Base-by-base conservation (phyloP, 2,113 vertebrate genomes). In the Peromyscus maniculatus region DNA sequence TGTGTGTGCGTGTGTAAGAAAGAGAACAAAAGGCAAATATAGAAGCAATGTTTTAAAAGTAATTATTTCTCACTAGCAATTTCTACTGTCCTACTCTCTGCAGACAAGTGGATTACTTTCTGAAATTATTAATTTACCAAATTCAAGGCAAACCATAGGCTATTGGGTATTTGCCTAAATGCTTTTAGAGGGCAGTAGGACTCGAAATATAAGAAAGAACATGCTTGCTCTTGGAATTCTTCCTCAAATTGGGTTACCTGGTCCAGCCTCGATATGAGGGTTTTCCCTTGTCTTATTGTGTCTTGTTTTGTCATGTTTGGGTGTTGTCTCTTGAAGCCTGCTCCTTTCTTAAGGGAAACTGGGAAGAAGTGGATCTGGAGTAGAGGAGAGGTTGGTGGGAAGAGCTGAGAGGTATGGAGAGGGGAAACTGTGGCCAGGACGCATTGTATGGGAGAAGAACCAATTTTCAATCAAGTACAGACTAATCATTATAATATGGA, bases 51-150 rank as follows among this genome's bases (percentile, higher is more conserved):
- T 15, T 95, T 96, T 77, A 75, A 94, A 96, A 62, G 49, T 91
- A 75, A 96, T 94, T 71, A 66, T 89, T 33, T 75, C 52, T 79
- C 64, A 87, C 89, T 95, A 91, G n/a, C 64, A 92, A 78, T 89
- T 59, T 96, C 7, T 89, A 49, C 67, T 91, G 12, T 4, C 89
- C 69, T 95, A 87, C 5, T 83, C 72, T 94, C 84, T 57, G 77
- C 22, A 52, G 89, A 91, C 21, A 89, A 67, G 69, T 64, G 39
- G 89, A 87, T 92, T 88, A 77, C 10, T 86, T 21, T 88, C 72
- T 93, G 24, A 93, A 95, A 80, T 91, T 77, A 69, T 77, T 95
- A 94, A 93, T 26, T 89, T 43, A 74, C 5, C 28, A 96, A 95
- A 75, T 52, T 90, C 55, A 93, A 80, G 33, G 28, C 87, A 92